These are phyloP conservation scores for Anguilla megastoma DNA, from an alignment of 2,797 vertebrate genomes.

Conservation along the genomic window DNA sequence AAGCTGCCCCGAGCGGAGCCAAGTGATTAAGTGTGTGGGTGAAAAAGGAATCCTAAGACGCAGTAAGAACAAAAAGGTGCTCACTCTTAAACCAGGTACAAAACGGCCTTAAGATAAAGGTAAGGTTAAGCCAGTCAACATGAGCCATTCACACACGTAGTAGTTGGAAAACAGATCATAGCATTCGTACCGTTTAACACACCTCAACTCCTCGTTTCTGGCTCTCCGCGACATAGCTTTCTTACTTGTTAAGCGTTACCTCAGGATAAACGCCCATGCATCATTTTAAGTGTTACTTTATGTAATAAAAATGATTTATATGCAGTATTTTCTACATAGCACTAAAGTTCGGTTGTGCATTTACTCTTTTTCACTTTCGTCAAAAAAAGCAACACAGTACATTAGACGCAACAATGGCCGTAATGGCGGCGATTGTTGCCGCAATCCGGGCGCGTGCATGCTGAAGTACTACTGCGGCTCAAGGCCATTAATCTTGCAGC, in stretches of 20 bases:
- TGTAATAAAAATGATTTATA: neutral
- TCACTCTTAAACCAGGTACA: neutral
- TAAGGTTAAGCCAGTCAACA: neutral
- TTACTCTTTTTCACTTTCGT: neutral
- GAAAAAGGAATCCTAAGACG: neutral
- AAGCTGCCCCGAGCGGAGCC: neutral
- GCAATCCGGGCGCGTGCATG: neutral
- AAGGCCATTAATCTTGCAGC: neutral
- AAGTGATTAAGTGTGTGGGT: constrained; percentile 4
- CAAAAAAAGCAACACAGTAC: neutral
- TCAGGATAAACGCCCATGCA: neutral
- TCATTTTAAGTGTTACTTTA: neutral
- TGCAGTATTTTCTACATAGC: neutral
- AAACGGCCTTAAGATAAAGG: neutral
- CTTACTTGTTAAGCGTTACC: neutral
- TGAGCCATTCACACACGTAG: neutral
- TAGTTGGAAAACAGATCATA: neutral
- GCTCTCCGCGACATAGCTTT: neutral
- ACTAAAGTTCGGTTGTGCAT: neutral
- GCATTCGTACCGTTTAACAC: neutral
- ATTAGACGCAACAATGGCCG: neutral
- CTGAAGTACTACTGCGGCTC: neutral
- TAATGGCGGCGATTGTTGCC: neutral
- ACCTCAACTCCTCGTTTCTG: neutral
- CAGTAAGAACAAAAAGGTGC: neutral